These are phyloP conservation scores for Drosophila greeni DNA, from an alignment of 2,888 invertebrate genomes.

Conservation along the genomic window DNA sequence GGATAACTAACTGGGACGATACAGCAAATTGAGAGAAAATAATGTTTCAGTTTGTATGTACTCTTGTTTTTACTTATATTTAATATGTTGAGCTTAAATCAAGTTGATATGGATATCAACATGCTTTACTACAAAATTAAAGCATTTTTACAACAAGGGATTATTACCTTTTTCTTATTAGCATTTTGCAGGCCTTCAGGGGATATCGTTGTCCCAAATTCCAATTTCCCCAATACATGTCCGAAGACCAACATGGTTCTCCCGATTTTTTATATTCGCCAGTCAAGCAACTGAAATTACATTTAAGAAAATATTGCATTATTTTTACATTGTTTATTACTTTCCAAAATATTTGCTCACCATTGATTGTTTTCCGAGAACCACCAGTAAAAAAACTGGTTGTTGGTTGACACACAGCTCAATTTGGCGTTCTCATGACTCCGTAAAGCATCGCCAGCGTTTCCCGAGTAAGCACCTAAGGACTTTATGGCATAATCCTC, in stretches of 20 bases:
- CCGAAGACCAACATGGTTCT: fast-evolving
- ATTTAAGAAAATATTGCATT: not conserved
- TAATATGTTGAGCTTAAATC: not conserved
- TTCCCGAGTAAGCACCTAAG: not conserved
- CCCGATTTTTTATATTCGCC: not conserved
- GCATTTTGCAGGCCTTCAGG: conserved; percentile 4
- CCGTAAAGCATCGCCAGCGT: not conserved
- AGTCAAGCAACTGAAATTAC: conserved; percentile 3
- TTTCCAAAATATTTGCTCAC: not conserved
- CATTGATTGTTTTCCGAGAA: not conserved
- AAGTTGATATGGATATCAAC: not conserved
- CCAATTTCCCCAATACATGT: not conserved
- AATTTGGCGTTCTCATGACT: no score
- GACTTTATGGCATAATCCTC: not conserved
- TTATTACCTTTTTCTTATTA: not conserved
- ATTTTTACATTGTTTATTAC: not conserved
- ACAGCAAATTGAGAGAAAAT: not conserved
- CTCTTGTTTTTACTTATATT: not conserved
- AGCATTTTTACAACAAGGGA: not conserved
- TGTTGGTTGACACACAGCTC: no score
- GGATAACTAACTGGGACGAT: not conserved
- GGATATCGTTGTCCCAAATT: no score
- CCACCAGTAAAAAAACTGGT: no score
- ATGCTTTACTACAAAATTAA: not conserved
- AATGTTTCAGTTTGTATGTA: not conserved